Conservation (phyloP, 2,888 invertebrate species). For the Rhopalosiphum nymphaeae region DNA sequence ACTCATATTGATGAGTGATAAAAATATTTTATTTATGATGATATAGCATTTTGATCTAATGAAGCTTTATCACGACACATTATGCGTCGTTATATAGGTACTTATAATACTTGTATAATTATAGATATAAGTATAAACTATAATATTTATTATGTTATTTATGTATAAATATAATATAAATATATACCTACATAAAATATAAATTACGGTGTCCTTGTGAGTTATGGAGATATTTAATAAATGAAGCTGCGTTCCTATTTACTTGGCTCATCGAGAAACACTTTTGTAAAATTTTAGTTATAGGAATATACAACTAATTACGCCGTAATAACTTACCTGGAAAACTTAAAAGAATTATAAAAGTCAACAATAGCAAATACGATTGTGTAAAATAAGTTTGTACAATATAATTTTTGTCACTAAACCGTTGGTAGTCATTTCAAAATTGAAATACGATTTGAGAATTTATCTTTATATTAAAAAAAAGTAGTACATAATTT, state of each 20-base stretch:
- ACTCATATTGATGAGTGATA: slow-evolving; percentile 24
- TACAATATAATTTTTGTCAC: too few species aligned
- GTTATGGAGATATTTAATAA: neutral
- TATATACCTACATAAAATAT: neutral
- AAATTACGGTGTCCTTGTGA: slow-evolving; percentile 21
- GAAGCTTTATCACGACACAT: neutral
- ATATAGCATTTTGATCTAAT: neutral
- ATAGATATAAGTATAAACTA: neutral
- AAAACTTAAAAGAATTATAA: neutral
- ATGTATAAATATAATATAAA: neutral
- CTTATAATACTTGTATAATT: neutral
- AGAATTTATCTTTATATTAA: neutral
- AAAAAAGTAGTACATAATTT: too few species aligned
- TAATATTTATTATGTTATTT: neutral
- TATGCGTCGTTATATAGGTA: neutral
- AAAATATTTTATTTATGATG: neutral
- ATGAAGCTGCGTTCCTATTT: neutral
- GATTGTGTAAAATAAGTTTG: neutral
- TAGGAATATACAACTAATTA: neutral
- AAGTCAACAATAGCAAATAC: neutral
- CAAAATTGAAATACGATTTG: neutral
- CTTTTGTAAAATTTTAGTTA: neutral
- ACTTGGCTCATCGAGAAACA: neutral
- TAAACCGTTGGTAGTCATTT: neutral
- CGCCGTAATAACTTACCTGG: neutral